Base-by-base conservation (phyloP, 1,140 invertebrate genomes). In the Drosophila sproati region DNA sequence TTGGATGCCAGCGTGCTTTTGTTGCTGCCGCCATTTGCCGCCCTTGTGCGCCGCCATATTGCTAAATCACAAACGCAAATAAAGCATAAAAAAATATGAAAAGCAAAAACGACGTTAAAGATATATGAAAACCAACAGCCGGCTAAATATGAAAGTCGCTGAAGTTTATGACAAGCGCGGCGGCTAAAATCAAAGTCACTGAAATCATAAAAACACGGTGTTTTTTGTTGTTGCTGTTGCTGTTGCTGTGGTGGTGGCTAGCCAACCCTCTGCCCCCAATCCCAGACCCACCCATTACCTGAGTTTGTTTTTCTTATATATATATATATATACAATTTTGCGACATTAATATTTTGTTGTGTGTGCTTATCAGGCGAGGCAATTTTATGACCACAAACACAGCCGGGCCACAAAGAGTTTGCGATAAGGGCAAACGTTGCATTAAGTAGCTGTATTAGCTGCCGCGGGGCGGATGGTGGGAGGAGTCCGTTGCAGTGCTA, bases 61-160 rank as follows among this genome's bases (percentile, higher is more conserved):
- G 86, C 80, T 75, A 88, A 88, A 88, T 88, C 83, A 88, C 77
- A 89, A 88, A 89, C 80, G 67, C 83, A 89, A 88, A 88, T 80
- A 89, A 83, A 83, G 45, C 73, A 78, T 75, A 82, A 88, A 82
- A 82, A 59, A 3, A 28, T 32, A 51, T 20, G 50, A n/a, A 35
- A 48, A 31, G n/a, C 29, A 8, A 39, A 69, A 73, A 68, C 56
- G 39, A 43, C 52, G 71, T 67, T 67, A 48, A 73, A 56, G 51
- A 69, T 68, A 60, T 74, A 74, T 70, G 67, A 66, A 79, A 80
- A 75, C 72, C 78, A 88, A 83, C 86, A 78, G 85, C 68, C 85
- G 85, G 85, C 85, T 51, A 85, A 85, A 89, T 85, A 89, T 90
- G 81, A 89, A 90, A 90, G 80, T 73, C 62, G 59, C 47, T 66